Conservation (phyloP, 2,797 vertebrate species). For the Sparidentex hasta region DNA sequence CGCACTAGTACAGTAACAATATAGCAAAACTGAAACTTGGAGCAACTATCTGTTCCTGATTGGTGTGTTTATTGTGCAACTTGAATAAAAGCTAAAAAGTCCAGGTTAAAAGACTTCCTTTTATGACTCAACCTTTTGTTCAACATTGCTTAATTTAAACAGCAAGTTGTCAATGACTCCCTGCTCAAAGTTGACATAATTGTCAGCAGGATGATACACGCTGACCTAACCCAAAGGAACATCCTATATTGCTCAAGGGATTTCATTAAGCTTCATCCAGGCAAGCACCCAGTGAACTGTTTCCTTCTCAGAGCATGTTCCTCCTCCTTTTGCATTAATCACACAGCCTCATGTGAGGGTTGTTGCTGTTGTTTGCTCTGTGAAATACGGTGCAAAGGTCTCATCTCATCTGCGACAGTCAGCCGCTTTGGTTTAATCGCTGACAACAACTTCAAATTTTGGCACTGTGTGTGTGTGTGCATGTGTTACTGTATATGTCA, state of each 20-base stretch:
- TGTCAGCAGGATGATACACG: conserved; percentile 56
- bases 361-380: conserved; percentile 23
- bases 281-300: conserved; percentile 18
- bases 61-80: conserved; percentile 58
- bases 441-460: neutral
- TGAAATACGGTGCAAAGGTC: conserved; percentile 29
- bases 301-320: conserved; percentile 32
- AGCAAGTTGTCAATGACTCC: conserved; percentile 1
- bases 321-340: conserved; percentile 33
- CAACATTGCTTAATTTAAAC: conserved; percentile 32
- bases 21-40: conserved; percentile 72
- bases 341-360: neutral
- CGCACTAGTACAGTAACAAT: conserved; percentile 13
- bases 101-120: conserved; percentile 64
- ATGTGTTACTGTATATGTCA: conserved; percentile 21
- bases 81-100: conserved; percentile 52
- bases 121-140: conserved; percentile 36
- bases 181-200: conserved; percentile 22
- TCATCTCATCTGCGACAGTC: conserved; percentile 6
- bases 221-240: conserved; percentile 57
- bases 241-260: conserved; percentile 69
- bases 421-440: conserved; percentile 13
- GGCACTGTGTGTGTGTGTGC: neutral
- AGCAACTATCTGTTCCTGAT: conserved; percentile 56
- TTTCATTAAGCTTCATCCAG: conserved; percentile 27